Evolutionary conservation across 2,888 invertebrate species (phyloP).

Genomic region (Athalia rosae): DNA sequence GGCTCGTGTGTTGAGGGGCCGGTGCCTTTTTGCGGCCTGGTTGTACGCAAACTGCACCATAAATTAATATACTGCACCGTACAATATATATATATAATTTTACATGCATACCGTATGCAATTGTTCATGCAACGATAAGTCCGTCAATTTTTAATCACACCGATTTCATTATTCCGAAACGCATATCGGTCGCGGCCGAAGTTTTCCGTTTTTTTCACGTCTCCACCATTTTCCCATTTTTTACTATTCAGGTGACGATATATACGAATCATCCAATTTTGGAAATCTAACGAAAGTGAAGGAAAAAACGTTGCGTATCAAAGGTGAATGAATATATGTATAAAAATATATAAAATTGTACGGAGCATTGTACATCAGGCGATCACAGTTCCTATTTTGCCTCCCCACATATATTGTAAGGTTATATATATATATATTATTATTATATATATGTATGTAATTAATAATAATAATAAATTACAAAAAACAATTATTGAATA

Average conservation of each 20-base stretch:
- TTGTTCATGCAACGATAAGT: background rate
- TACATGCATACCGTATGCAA: background rate
- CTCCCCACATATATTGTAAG: slow-evolving; percentile 55
- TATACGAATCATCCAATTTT: too few species aligned
- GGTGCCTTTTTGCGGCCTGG: slow-evolving; percentile 71
- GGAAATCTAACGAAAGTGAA: too few species aligned
- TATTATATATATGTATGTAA: slow-evolving; percentile 14
- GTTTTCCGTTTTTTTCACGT: too few species aligned
- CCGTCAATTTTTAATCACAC: background rate
- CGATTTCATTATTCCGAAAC: background rate
- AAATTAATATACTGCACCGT: slow-evolving; percentile 29
- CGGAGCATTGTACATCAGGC: slow-evolving; percentile 64
- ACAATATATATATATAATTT: background rate
- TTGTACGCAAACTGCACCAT: slow-evolving; percentile 57
- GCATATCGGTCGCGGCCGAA: too few species aligned
- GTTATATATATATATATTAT: slow-evolving; percentile 17
- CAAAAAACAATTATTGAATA: background rate
- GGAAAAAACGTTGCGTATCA: background rate
- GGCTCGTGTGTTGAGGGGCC: slow-evolving; percentile 65
- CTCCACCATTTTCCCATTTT: too few species aligned
- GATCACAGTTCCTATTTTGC: slow-evolving; percentile 71
- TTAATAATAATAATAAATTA: slow-evolving; percentile 29
- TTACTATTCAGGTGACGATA: too few species aligned
- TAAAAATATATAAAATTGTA: slow-evolving; percentile 3
- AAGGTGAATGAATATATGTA: background rate